phyloP scores from a whole-genome alignment of 2,888 invertebrate genomes.

The Torymus texanus region DNA sequence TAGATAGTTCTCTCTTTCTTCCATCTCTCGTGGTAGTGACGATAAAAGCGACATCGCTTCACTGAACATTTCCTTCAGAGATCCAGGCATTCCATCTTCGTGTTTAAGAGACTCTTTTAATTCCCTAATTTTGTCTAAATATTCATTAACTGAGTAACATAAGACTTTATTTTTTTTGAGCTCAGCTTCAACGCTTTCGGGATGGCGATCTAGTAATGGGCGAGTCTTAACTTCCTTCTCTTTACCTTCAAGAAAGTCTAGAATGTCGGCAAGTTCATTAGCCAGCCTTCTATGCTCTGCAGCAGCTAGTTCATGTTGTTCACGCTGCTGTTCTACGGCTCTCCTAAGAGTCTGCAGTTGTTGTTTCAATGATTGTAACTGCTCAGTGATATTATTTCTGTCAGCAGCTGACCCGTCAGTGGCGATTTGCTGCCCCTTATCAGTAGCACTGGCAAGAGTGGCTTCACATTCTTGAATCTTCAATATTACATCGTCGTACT shows the following conservation, averaged over 20 bases:
- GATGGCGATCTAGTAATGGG: slow-evolving; percentile 86
- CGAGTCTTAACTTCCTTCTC: slow-evolving; percentile 89
- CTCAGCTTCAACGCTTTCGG: slow-evolving; percentile 87
- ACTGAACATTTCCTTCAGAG: slow-evolving; percentile 88
- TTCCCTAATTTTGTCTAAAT: slow-evolving; percentile 83
- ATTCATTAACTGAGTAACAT: slow-evolving; percentile 81
- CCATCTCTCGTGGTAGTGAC: slow-evolving; percentile 87
- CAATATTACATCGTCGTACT: slow-evolving; percentile 89
- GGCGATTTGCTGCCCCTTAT: slow-evolving; percentile 95
- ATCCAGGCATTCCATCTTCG: slow-evolving; percentile 87
- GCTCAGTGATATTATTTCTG: slow-evolving; percentile 90
- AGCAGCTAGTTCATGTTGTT: slow-evolving; percentile 90
- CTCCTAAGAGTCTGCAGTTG: slow-evolving; percentile 87
- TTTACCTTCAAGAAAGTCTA: slow-evolving; percentile 89
- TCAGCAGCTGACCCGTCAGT: slow-evolving; percentile 92
- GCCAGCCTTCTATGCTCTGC: slow-evolving; percentile 92
- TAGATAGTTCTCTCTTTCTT: slow-evolving; percentile 88
- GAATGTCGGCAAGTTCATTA: slow-evolving; percentile 86
- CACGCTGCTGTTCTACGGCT: slow-evolving; percentile 88
- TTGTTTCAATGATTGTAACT: slow-evolving; percentile 90
- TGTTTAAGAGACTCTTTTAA: slow-evolving; percentile 84
- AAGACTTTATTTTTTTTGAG: slow-evolving; percentile 85
- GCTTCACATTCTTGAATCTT: slow-evolving; percentile 95
- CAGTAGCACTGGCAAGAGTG: slow-evolving; percentile 88
- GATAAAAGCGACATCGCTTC: slow-evolving; percentile 87